Evolutionary conservation across 2,113 vertebrate genomes (phyloP).

Genomic region (Bolborhynchus lineola): DNA sequence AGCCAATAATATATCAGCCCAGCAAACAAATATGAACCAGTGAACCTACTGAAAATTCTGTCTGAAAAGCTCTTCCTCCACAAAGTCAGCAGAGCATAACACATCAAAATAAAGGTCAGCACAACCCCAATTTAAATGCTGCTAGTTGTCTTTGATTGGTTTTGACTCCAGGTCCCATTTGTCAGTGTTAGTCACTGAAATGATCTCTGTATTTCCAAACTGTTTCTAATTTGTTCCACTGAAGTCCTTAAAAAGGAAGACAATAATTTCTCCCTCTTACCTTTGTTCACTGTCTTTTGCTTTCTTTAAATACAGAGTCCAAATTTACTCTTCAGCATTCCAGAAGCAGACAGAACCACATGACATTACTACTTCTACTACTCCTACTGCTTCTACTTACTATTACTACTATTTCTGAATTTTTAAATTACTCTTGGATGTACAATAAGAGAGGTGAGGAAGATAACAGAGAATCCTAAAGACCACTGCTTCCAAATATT

Average conservation of each 20-base stretch:
- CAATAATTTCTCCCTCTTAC: not conserved
- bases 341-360: not conserved
- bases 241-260: not conserved
- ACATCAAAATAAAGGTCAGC: conserved; percentile 50
- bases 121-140: not conserved
- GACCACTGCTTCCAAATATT: not conserved
- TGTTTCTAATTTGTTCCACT: not conserved
- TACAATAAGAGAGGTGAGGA: not conserved
- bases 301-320: not conserved
- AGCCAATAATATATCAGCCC: not conserved
- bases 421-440: not conserved
- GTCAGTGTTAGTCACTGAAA: not conserved
- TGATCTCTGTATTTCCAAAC: not conserved
- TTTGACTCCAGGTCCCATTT: conserved; percentile 8
- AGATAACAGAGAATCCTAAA: not conserved
- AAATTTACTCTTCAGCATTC: not conserved
- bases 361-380: not conserved
- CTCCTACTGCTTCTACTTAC: not conserved
- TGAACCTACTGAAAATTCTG: conserved; percentile 14
- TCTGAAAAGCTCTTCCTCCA: not conserved
- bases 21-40: not conserved
- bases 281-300: not conserved
- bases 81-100: conserved; percentile 9
- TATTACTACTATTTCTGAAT: not conserved
- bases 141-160: not conserved